These are phyloP conservation scores for Drosophila limbata DNA, from an alignment of 2,888 invertebrate species.

Conservation along the genomic window DNA sequence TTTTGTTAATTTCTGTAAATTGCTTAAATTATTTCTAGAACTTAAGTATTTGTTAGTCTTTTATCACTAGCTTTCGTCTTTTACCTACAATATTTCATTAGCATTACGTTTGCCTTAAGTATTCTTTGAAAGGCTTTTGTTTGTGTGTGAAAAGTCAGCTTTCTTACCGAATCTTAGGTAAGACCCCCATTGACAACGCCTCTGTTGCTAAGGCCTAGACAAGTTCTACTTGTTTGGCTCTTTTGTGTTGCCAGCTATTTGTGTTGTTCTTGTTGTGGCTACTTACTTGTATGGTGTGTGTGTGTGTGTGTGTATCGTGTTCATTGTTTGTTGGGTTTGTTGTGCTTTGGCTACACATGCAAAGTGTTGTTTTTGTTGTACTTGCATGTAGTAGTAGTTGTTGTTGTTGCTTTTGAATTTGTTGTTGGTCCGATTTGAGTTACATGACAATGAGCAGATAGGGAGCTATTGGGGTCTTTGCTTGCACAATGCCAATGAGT, in stretches of 20 bases:
- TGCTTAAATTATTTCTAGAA: background rate
- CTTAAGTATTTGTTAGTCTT: background rate
- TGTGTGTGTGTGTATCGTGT: constrained; percentile 38
- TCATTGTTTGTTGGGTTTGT: constrained; percentile 54
- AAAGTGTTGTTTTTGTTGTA: constrained; percentile 75
- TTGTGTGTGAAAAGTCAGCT: background rate
- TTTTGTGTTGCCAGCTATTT: constrained; percentile 49
- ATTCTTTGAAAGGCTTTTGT: background rate
- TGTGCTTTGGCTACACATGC: constrained; percentile 64
- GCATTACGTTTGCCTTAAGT: background rate
- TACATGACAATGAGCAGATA: constrained; percentile 72
- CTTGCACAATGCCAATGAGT: constrained; percentile 68
- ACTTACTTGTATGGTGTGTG: constrained; percentile 25
- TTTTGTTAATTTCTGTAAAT: background rate
- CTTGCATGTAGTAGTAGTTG: constrained; percentile 33
- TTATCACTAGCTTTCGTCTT: background rate
- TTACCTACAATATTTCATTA: background rate
- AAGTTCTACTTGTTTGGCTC: constrained; percentile 74
- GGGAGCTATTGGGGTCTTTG: constrained; percentile 40
- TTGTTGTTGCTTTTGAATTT: constrained; percentile 37
- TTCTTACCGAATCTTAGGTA: background rate
- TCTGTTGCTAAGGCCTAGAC: constrained; percentile 67
- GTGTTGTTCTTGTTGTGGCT: constrained; percentile 57
- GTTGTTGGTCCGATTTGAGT: constrained; percentile 61
- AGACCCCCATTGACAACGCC: constrained; percentile 38